A percentile compares a stretch with the other conserved stretches of the same genome.
phyloP scores from a whole-genome alignment of 2,797 vertebrate genomes.

The Sciurus vulgaris region DNA sequence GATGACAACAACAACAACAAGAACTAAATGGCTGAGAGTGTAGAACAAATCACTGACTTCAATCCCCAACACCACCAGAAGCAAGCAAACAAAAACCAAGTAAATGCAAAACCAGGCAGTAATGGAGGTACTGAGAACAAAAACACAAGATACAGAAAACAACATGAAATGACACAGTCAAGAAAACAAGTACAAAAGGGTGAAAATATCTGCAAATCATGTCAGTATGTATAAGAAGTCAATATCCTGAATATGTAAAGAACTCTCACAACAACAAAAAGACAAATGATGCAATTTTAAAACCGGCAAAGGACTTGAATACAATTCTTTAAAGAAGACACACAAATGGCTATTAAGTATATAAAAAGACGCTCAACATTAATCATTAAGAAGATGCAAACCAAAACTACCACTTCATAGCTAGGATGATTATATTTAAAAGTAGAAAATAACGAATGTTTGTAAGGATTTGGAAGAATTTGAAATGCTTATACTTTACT shows the following conservation, averaged over 20 bases:
- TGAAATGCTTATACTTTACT: neutral
- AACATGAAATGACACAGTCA: neutral
- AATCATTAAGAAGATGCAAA: neutral
- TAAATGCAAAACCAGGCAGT: slow-evolving; percentile 3
- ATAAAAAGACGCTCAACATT: neutral
- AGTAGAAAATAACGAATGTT: slow-evolving; percentile 6
- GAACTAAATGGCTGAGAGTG: neutral
- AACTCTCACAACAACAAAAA: slow-evolving; percentile 1
- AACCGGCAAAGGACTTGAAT: neutral
- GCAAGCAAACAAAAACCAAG: neutral
- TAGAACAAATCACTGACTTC: too few relatives aligned
- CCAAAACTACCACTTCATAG: slow-evolving; percentile 1
- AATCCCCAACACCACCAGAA: neutral
- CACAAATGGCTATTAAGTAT: neutral
- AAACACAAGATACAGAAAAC: neutral
- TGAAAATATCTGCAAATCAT: slow-evolving; percentile 12
- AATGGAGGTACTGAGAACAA: neutral
- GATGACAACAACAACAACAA: neutral
- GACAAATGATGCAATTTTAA: neutral
- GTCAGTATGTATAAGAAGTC: neutral
- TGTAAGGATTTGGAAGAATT: neutral
- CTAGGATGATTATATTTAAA: neutral
- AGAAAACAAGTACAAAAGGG: neutral
- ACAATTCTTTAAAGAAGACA: neutral
- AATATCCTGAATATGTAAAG: slow-evolving; percentile 16